A percentile compares a stretch with the other conserved stretches of the same genome.
Evolutionary conservation across 1,140 invertebrate genomes (phyloP).

Genomic region (Drosophila sucinea): DNA sequence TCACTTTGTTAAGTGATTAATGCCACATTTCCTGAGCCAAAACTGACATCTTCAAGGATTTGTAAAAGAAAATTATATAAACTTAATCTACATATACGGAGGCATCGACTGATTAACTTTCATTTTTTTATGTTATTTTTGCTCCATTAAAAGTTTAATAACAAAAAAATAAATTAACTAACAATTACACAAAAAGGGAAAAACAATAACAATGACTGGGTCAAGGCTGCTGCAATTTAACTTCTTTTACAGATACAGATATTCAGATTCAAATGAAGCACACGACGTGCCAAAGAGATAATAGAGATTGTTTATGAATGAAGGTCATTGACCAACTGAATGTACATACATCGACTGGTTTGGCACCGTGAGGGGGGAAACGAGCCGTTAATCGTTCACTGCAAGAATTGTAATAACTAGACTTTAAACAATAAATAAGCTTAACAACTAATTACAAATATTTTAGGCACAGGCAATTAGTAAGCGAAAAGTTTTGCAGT

Average conservation of each 20-base stretch:
- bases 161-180: not conserved
- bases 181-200: conserved; percentile 14
- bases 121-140: conserved; percentile 2
- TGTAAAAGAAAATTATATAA: conserved; percentile 4
- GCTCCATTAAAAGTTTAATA: not conserved
- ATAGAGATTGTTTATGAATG: conserved; percentile 33
- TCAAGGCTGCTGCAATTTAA: conserved; percentile 49
- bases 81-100: not conserved
- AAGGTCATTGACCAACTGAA: conserved; percentile 51
- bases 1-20: not conserved
- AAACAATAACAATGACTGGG: conserved; percentile 44
- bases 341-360: conserved; percentile 16
- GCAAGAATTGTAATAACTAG: conserved; percentile 40
- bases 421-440: conserved; percentile 12
- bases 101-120: conserved; percentile 2
- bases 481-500: conserved; percentile 47
- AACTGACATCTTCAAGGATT: conserved; percentile 11
- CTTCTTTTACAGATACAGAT: conserved; percentile 42
- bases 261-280: conserved; percentile 16
- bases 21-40: not conserved
- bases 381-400: conserved; percentile 34
- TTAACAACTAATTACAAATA: conserved; percentile 21
- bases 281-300: conserved; percentile 29
- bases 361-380: conserved; percentile 2
- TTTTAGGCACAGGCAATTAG: conserved; percentile 67